A percentile compares a stretch with the other conserved stretches of the same genome.
Conservation (phyloP, 64 coral and sea anemone genomes). For the Trachythela sp. region DNA sequence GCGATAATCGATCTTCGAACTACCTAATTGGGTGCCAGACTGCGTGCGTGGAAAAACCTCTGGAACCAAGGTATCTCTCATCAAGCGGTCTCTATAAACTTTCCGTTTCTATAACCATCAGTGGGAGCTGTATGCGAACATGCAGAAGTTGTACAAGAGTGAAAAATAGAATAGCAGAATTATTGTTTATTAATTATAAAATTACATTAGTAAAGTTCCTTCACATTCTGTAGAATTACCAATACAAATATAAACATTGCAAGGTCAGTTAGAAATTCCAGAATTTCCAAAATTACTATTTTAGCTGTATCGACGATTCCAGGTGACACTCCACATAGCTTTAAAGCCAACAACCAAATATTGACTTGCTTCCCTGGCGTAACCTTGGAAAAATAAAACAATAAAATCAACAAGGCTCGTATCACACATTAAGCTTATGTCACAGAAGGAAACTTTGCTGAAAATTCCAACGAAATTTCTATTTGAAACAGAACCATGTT, state of each 20-base stretch:
- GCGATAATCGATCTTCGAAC: too few relatives aligned
- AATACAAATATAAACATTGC: conserved; percentile 12
- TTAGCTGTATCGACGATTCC: not conserved
- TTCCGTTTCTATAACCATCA: too few relatives aligned
- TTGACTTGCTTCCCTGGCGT: not conserved
- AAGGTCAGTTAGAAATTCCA: not conserved
- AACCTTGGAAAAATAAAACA: not conserved
- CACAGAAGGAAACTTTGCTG: not conserved
- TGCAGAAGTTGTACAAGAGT: too few relatives aligned
- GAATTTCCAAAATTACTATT: not conserved
- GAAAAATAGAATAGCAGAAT: too few relatives aligned
- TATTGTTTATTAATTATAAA: too few relatives aligned
- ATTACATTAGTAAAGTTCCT: not conserved
- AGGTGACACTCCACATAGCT: not conserved
- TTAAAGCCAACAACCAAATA: conserved; percentile 8
- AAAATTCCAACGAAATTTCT: too few relatives aligned
- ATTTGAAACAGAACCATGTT: too few relatives aligned
- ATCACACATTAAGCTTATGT: not conserved
- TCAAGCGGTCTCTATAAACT: too few relatives aligned
- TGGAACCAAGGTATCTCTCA: too few relatives aligned
- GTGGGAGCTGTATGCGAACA: too few relatives aligned
- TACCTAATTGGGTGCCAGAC: too few relatives aligned
- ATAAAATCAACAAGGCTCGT: not conserved
- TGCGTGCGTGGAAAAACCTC: too few relatives aligned
- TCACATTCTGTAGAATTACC: not conserved